phyloP scores from a whole-genome alignment of 2,888 invertebrate species.

The Mylabris sibirica region DNA sequence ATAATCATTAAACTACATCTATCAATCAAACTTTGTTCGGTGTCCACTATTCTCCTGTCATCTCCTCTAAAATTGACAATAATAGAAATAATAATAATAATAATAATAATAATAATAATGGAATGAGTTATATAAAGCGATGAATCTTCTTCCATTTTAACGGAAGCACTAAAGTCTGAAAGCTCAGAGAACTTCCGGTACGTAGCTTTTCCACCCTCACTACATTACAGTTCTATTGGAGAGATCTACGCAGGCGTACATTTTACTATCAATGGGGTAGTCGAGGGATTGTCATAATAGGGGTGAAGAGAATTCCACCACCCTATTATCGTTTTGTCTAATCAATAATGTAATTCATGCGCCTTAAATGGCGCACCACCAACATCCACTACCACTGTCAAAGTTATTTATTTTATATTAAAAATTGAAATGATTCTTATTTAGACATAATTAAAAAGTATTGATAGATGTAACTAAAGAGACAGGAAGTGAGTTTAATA shows the following conservation, averaged over 20 bases:
- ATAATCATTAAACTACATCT: slow-evolving; percentile 21
- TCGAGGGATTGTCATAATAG: not conserved
- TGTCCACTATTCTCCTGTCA: not conserved
- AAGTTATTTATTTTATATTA: not conserved
- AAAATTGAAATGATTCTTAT: no score
- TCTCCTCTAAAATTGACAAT: not conserved
- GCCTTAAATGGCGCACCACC: slow-evolving; percentile 34
- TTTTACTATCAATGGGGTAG: slow-evolving; percentile 14
- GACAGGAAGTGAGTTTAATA: no score
- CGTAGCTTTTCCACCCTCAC: slow-evolving; percentile 50
- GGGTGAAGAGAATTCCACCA: slow-evolving; percentile 32
- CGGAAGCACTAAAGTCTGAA: slow-evolving; percentile 59
- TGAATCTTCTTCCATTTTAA: slow-evolving; percentile 57
- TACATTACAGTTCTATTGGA: slow-evolving; percentile 47
- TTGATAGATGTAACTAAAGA: not conserved
- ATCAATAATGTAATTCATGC: slow-evolving; percentile 55
- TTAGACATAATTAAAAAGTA: not conserved
- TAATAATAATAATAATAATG: not conserved
- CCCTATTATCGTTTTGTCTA: slow-evolving; percentile 41
- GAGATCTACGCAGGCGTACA: slow-evolving; percentile 44
- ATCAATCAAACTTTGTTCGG: not conserved
- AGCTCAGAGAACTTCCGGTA: slow-evolving; percentile 55
- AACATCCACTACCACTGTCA: no score
- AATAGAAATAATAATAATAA: not conserved
- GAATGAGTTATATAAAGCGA: slow-evolving; percentile 32